Evolutionary conservation across 2,113 vertebrate species (phyloP).

Genomic region (Benitochromis conjunctus): DNA sequence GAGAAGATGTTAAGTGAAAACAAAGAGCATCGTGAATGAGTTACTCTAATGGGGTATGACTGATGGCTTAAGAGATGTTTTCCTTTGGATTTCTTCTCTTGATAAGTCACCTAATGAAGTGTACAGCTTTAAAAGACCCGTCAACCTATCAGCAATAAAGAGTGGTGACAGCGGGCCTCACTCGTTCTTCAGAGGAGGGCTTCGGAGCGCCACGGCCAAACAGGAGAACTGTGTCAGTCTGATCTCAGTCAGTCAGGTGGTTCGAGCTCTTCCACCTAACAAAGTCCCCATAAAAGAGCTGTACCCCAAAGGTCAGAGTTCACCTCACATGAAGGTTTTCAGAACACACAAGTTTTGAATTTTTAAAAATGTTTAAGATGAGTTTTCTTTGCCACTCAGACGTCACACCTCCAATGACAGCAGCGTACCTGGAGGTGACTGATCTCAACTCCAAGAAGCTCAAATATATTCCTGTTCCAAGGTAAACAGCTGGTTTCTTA

Average conservation of each 20-base stretch:
- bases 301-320: constrained; percentile 87
- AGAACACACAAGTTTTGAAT: neutral
- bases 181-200: constrained; percentile 73
- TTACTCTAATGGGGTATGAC: neutral
- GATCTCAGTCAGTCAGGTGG: constrained; percentile 84
- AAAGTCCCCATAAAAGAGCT: constrained; percentile 89
- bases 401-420: constrained; percentile 80
- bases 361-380: neutral
- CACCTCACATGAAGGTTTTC: neutral
- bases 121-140: constrained; percentile 84
- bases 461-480: constrained; percentile 91
- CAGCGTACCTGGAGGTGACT: constrained; percentile 91
- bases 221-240: constrained; percentile 83
- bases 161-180: constrained; percentile 47
- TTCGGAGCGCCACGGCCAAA: constrained; percentile 66
- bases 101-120: constrained; percentile 90
- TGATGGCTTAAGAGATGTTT: neutral
- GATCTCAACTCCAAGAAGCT: constrained; percentile 92
- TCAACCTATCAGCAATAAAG: constrained; percentile 63
- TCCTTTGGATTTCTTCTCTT: neutral
- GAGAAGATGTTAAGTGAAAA: neutral
- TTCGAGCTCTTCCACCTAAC: constrained; percentile 81
- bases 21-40: neutral
- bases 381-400: constrained; percentile 71
- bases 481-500: constrained; percentile 70